A percentile compares a stretch with the other conserved stretches of the same genome.
Conservation (phyloP, 1,140 invertebrate species). For the Cyrtorhinus lividipennis region DNA sequence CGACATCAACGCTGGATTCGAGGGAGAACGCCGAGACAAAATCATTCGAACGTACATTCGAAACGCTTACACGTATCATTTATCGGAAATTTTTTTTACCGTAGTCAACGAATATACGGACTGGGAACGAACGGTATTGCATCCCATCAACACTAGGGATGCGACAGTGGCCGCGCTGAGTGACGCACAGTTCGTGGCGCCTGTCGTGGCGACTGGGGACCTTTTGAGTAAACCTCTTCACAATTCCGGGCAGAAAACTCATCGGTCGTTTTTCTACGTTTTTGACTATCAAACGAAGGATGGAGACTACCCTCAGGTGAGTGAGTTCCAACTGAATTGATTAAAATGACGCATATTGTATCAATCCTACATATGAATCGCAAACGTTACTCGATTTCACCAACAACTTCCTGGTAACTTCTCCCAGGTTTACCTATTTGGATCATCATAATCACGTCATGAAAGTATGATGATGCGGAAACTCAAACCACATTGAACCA, state of each 20-base stretch:
- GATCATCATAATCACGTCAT: too few relatives aligned
- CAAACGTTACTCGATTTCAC: too few relatives aligned
- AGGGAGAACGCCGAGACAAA: slow-evolving; percentile 71
- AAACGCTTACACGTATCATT: slow-evolving; percentile 85
- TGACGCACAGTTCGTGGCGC: slow-evolving; percentile 80
- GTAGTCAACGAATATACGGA: slow-evolving; percentile 94
- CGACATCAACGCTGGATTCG: slow-evolving; percentile 78
- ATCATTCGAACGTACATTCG: slow-evolving; percentile 86
- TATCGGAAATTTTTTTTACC: slow-evolving; percentile 94
- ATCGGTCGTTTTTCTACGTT: slow-evolving; percentile 74
- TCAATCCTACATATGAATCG: too few relatives aligned
- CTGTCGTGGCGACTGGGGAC: slow-evolving; percentile 67
- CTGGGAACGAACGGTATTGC: slow-evolving; percentile 83
- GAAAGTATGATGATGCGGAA: too few relatives aligned
- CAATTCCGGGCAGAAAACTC: slow-evolving; percentile 17
- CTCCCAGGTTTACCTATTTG: too few relatives aligned
- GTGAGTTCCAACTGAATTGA: too few relatives aligned
- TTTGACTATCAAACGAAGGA: slow-evolving; percentile 87
- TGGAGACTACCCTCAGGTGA: slow-evolving; percentile 73
- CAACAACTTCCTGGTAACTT: too few relatives aligned
- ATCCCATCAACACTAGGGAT: slow-evolving; percentile 83
- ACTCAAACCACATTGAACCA: too few relatives aligned
- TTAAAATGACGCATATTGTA: too few relatives aligned
- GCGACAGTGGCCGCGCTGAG: slow-evolving; percentile 82
- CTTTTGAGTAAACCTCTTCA: slow-evolving; percentile 40